Percentiles rank a stretch among this genome's conserved stretches.
Evolutionary conservation across 2,797 vertebrate genomes (phyloP).

Genomic region (Scarus forsteni): DNA sequence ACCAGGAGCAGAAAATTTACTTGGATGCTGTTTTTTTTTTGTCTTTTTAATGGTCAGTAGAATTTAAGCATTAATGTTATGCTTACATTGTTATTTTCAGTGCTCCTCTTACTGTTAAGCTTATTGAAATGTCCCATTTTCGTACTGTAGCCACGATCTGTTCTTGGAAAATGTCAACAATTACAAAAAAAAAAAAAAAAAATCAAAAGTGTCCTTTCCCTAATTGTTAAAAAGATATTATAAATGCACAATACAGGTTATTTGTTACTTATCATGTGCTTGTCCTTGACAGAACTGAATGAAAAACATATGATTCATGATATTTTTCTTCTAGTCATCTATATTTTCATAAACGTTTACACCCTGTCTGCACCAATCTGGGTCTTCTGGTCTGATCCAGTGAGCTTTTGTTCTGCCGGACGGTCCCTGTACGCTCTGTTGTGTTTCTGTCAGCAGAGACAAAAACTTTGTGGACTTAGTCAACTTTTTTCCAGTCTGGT

Average conservation of each 20-base stretch:
- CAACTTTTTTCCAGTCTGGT: constrained; percentile 86
- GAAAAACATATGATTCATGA: not conserved
- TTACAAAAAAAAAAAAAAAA: too few species aligned
- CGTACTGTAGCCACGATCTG: not conserved
- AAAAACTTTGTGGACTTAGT: constrained; percentile 83
- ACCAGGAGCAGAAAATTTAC: not conserved
- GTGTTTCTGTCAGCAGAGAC: constrained; percentile 71
- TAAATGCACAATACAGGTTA: too few species aligned
- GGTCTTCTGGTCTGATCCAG: constrained; percentile 31
- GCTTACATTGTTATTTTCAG: not conserved
- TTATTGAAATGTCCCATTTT: too few species aligned
- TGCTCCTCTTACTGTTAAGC: too few species aligned
- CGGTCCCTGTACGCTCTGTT: constrained; percentile 60
- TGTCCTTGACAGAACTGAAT: not conserved
- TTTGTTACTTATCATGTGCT: too few species aligned
- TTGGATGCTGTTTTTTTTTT: not conserved
- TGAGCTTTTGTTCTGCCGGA: constrained; percentile 45
- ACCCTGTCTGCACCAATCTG: constrained; percentile 14
- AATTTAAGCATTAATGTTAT: not conserved
- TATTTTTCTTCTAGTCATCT: not conserved
- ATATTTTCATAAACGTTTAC: not conserved
- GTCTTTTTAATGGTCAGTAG: not conserved
- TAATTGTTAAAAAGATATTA: too few species aligned
- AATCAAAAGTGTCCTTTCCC: not conserved
- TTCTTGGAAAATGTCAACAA: not conserved